Percentiles rank a stretch among this genome's conserved stretches.
Conservation (phyloP, 1,140 invertebrate species). For the Aradophagus sp. region DNA sequence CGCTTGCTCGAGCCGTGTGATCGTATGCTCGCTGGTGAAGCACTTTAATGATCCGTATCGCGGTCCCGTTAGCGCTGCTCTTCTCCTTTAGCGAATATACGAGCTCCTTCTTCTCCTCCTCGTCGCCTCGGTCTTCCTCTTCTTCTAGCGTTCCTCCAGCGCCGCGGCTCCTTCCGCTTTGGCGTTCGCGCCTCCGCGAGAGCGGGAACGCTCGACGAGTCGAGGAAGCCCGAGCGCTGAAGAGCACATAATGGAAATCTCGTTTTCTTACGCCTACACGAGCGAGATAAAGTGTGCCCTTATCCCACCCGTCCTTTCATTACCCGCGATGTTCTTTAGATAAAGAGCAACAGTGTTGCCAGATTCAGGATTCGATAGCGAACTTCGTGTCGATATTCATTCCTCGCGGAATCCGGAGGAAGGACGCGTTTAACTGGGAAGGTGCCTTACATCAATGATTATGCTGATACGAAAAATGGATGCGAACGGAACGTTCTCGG, state of each 20-base stretch:
- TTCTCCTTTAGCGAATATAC: constrained; percentile 44
- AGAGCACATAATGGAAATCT: constrained; percentile 56
- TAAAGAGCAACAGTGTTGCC: constrained; percentile 42
- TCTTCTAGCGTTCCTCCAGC: constrained; percentile 9
- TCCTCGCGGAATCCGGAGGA: not conserved
- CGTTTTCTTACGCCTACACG: constrained; percentile 52
- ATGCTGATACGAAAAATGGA: constrained; percentile 1
- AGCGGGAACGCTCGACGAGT: constrained; percentile 27
- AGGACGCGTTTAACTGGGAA: constrained; percentile 8
- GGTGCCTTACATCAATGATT: constrained; percentile 3
- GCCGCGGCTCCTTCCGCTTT: constrained; percentile 57
- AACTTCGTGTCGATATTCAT: constrained; percentile 30
- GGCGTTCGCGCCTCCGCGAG: constrained; percentile 44
- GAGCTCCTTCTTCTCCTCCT: constrained; percentile 30
- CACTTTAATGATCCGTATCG: constrained; percentile 70
- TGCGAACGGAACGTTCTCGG: too few relatives aligned
- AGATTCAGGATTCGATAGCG: constrained; percentile 36
- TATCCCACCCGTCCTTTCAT: constrained; percentile 45
- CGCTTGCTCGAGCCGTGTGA: constrained; percentile 39
- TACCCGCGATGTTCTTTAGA: constrained; percentile 45
- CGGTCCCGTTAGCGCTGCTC: constrained; percentile 64
- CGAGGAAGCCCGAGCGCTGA: constrained; percentile 41
- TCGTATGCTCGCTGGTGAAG: constrained; percentile 54
- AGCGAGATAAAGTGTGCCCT: constrained; percentile 46
- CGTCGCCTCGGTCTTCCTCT: too few relatives aligned